Evolutionary conservation across 2,113 vertebrate species (phyloP), one percentile per base, ranked within the genome.

Genomic region (Montifringilla adamsi): DNA sequence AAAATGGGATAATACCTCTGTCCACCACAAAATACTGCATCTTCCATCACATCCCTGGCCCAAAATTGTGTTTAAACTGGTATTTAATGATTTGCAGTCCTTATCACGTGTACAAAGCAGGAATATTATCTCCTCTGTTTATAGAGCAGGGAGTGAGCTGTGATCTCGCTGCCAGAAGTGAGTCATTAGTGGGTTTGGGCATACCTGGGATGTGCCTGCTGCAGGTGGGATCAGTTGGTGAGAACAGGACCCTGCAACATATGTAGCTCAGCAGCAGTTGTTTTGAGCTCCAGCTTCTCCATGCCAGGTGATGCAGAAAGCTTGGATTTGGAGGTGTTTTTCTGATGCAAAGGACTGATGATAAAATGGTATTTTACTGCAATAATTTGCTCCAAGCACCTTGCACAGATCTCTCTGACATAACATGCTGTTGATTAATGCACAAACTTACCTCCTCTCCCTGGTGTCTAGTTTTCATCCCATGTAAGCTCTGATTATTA

Each of bases 391-490:
- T 50, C 50, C 52, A 28, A 70, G 82, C 59, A 50, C 31, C 69
- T 69, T 82, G 66, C 37, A 7, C 15, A 13, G 21, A 21, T 53
- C 58, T 84, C 93, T 80, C 43, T 17, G 60, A 85, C 23, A 28
- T 50, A 75, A 64, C 28, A 4, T 56, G 56, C 69, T 82, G 58
- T 31, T 91, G 94, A 95, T 94, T 72, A 82, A 94, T 66, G 82
- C 72, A 60, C 74, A 82, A 93, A 93, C 78, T 89, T 87, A 39
- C 7, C 50, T 2, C 2, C 24, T 84, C 39, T 95, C 87, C 75
- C 87, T 35, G 46, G 89, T 80, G 84, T 39, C 79, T 89, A 27
- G 70, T 93, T 95, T 81, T 92, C 33, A 47, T 86, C 87, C 75
- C 35, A 0, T 46, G 26, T 60, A 63, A 95, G 63, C 53, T 78